A percentile compares a stretch with the other conserved stretches of the same genome.
phyloP scores from a whole-genome alignment of 2,888 invertebrate genomes.

The Pemphredon lugubris region DNA sequence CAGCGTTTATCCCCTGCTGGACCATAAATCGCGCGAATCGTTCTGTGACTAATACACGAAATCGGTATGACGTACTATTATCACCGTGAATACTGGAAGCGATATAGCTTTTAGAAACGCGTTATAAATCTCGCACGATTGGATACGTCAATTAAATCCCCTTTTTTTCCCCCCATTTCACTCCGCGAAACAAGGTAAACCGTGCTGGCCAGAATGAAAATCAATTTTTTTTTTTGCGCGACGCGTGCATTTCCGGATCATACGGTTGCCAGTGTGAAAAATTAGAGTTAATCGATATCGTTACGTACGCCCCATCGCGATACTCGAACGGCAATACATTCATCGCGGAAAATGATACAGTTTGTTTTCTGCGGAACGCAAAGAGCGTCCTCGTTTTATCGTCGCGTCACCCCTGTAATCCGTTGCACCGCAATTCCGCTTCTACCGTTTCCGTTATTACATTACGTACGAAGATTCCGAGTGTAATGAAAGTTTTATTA shows the following conservation, averaged over 20 bases:
- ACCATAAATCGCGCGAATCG: conserved; percentile 57
- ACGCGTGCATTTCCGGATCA: background rate
- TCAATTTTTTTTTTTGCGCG: conserved; percentile 9
- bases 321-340: too few species aligned
- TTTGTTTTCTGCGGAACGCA: background rate
- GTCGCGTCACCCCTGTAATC: background rate
- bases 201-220: conserved; percentile 7
- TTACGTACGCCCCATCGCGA: too few species aligned
- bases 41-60: conserved; percentile 34
- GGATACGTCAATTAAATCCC: conserved; percentile 47
- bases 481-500: conserved; percentile 49
- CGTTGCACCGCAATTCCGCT: background rate
- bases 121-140: conserved; percentile 37
- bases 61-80: conserved; percentile 44
- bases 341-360: too few species aligned
- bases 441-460: conserved; percentile 12
- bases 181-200: conserved; percentile 9
- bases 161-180: too few species aligned
- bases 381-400: background rate
- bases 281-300: too few species aligned
- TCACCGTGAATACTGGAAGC: conserved; percentile 43
- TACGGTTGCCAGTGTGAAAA: background rate
- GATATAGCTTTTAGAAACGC: conserved; percentile 44
- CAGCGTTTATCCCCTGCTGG: conserved; percentile 60
- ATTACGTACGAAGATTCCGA: conserved; percentile 33